phyloP scores from a whole-genome alignment of 2,113 vertebrate species.

The chimpanzee (Pan troglodytes) region NHGRI_mPanTro3-v2.1_pri NC_072407.2:114285501-114286000 shows the following conservation, averaged over 20 bases:
- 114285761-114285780: background rate
- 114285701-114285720: background rate
- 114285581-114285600: background rate
- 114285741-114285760: background rate
- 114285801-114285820: background rate
- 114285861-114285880: background rate
- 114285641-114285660: background rate
- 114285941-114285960: background rate
- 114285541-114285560: background rate
- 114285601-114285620: background rate
- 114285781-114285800: background rate
- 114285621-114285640: background rate
- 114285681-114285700: background rate
- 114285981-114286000: background rate
- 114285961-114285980: background rate
- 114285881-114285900: background rate
- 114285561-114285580: background rate
- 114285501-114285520: background rate
- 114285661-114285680: background rate
- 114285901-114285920: background rate
- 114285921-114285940: background rate
- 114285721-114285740: background rate
- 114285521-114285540: background rate
- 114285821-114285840: background rate
- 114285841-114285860: background rate